These are phyloP conservation scores for Synaphobranchus kaupii DNA, from an alignment of 2,797 vertebrate species.

Conservation along the genomic window DNA sequence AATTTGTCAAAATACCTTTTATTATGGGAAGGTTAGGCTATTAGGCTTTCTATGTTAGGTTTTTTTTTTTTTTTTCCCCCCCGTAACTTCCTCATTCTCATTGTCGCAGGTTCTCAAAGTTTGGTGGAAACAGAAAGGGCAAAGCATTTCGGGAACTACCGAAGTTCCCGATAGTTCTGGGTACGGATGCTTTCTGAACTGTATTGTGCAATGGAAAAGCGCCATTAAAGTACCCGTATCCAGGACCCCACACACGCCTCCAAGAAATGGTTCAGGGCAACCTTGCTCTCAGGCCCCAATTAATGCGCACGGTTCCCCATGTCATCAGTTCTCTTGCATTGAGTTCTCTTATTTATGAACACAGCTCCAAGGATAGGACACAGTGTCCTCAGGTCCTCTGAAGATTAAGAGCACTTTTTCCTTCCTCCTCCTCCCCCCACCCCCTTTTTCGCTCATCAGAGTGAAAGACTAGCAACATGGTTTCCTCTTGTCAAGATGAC, in stretches of 20 bases:
- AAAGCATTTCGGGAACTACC: too few relatives aligned
- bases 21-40: too few relatives aligned
- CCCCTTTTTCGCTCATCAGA: conserved; percentile 21
- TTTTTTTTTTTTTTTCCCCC: too few relatives aligned
- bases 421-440: conserved; percentile 8
- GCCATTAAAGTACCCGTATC: not conserved
- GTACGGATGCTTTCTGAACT: too few relatives aligned
- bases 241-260: too few relatives aligned
- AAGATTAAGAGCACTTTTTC: conserved; percentile 34
- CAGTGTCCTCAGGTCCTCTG: conserved; percentile 30
- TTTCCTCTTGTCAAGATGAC: not conserved
- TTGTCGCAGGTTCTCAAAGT: too few relatives aligned
- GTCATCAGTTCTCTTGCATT: not conserved
- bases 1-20: too few relatives aligned
- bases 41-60: too few relatives aligned
- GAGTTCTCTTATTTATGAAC: not conserved
- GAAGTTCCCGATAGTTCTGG: too few relatives aligned
- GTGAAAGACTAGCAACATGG: conserved; percentile 22
- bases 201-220: too few relatives aligned
- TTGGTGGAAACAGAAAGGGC: too few relatives aligned
- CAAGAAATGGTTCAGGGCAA: not conserved
- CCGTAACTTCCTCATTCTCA: too few relatives aligned
- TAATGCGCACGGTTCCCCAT: not conserved
- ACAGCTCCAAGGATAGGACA: conserved; percentile 17
- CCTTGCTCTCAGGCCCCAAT: not conserved